Percentiles rank a stretch among this genome's conserved stretches.
Conservation (phyloP, 2,113 vertebrate genomes). For the Nestor notabilis region DNA sequence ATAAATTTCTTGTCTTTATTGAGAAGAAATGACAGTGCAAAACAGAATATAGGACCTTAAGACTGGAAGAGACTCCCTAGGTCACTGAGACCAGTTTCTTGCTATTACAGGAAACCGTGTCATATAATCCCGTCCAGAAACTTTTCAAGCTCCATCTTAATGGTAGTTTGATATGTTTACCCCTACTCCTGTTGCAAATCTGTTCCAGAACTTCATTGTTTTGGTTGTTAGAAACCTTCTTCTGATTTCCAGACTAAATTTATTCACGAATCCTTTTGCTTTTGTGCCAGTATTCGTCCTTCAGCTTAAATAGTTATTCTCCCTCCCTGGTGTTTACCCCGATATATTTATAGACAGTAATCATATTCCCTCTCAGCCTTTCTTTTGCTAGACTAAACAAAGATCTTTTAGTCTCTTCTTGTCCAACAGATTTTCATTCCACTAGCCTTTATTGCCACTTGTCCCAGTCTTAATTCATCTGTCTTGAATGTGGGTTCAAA, state of each 20-base stretch:
- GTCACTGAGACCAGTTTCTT: slow-evolving; percentile 28
- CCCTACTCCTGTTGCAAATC: slow-evolving; percentile 19
- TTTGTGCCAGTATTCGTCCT: slow-evolving; percentile 25
- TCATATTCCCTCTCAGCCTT: slow-evolving; percentile 49
- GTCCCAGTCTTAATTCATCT: not conserved
- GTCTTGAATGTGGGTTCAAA: not conserved
- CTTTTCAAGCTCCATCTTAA: slow-evolving; percentile 21
- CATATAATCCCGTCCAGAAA: slow-evolving; percentile 50
- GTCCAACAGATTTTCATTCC: not conserved
- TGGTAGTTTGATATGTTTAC: slow-evolving; percentile 39
- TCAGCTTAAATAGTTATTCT: slow-evolving; percentile 46
- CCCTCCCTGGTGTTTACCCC: slow-evolving; percentile 19
- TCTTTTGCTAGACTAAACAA: slow-evolving; percentile 36
- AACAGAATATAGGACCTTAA: not conserved
- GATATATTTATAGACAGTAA: slow-evolving; percentile 58
- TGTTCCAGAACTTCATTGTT: slow-evolving; percentile 43
- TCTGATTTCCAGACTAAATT: slow-evolving; percentile 26
- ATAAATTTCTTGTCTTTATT: not conserved
- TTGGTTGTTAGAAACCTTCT: not conserved
- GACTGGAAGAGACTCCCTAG: not conserved
- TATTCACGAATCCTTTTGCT: slow-evolving; percentile 21
- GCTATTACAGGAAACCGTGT: slow-evolving; percentile 62
- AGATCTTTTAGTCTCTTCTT: not conserved
- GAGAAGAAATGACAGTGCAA: not conserved
- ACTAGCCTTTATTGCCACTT: not conserved